Percentiles rank a stretch among this genome's conserved stretches.
Evolutionary conservation across 2,888 invertebrate species (phyloP).

Genomic region (Cabera pusaria): DNA sequence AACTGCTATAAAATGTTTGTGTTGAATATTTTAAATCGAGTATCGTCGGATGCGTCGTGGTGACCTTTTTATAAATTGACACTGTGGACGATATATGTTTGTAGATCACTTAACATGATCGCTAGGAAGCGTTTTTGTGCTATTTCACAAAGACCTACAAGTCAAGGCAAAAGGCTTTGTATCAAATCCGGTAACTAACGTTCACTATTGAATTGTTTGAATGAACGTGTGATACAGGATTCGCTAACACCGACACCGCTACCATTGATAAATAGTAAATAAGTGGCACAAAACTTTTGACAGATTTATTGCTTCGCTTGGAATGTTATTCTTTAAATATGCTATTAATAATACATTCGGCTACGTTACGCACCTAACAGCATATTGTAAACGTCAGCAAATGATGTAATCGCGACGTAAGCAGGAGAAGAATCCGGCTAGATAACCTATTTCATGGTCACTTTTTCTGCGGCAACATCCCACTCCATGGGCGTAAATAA

Average conservation of each 20-base stretch:
- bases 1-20: slow-evolving; percentile 17
- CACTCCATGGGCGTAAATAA: slow-evolving; percentile 46
- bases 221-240: slow-evolving; percentile 29
- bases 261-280: slow-evolving; percentile 8
- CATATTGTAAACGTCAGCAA: slow-evolving; percentile 57
- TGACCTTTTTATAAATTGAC: slow-evolving; percentile 65
- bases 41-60: slow-evolving; percentile 35
- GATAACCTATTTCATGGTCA: slow-evolving; percentile 68
- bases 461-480: slow-evolving; percentile 69
- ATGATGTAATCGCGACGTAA: slow-evolving; percentile 68
- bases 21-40: slow-evolving; percentile 9
- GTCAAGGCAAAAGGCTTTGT: slow-evolving; percentile 61
- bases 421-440: slow-evolving; percentile 73
- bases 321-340: no score
- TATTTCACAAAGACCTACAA: slow-evolving; percentile 53
- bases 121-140: slow-evolving; percentile 59
- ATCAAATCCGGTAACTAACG: slow-evolving; percentile 40
- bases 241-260: slow-evolving; percentile 22
- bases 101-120: slow-evolving; percentile 64
- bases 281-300: slow-evolving; percentile 11
- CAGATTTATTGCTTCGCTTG: slow-evolving; percentile 6
- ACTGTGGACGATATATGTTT: slow-evolving; percentile 57
- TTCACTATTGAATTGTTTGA: slow-evolving; percentile 28
- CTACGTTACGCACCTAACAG: slow-evolving; percentile 45
- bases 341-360: slow-evolving; percentile 3